Evolutionary conservation across 2,113 vertebrate genomes (phyloP).

Genomic region (Calidris pugnax): DNA sequence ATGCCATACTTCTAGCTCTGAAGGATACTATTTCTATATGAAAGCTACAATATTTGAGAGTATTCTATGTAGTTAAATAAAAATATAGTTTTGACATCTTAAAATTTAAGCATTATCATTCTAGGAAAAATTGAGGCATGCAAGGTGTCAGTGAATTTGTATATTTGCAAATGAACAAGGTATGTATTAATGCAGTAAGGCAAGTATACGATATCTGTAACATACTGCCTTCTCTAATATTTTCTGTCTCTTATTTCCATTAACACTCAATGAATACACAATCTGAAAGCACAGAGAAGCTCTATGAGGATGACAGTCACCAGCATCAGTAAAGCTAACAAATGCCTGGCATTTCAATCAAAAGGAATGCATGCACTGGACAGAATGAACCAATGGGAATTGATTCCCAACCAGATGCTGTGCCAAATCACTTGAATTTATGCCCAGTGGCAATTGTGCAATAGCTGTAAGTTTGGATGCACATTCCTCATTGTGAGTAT

Average conservation of each 20-base stretch:
- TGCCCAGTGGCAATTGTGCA: constrained; percentile 71
- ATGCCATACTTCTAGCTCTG: background rate
- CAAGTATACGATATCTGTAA: constrained; percentile 6
- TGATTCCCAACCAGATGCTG: constrained; percentile 36
- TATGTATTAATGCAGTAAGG: constrained; percentile 50
- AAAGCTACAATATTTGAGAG: background rate
- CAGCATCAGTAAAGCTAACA: constrained; percentile 23
- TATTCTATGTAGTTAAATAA: background rate
- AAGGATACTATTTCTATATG: background rate
- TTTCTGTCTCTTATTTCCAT: constrained; percentile 17
- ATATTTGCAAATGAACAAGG: constrained; percentile 63
- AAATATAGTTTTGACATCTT: background rate
- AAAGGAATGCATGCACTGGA: constrained; percentile 58
- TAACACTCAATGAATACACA: background rate
- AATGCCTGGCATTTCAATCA: constrained; percentile 68
- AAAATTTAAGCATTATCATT: background rate
- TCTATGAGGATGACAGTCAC: constrained; percentile 38
- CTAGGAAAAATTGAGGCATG: background rate
- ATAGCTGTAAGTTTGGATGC: constrained; percentile 68
- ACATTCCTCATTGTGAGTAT: constrained; percentile 33
- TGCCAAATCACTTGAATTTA: constrained; percentile 72
- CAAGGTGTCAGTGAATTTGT: background rate
- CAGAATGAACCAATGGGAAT: constrained; percentile 52
- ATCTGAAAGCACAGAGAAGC: background rate
- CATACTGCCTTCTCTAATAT: background rate